These are phyloP conservation scores for Leptodactylus fuscus DNA, from an alignment of 2,113 vertebrate genomes.

Conservation along the genomic window DNA sequence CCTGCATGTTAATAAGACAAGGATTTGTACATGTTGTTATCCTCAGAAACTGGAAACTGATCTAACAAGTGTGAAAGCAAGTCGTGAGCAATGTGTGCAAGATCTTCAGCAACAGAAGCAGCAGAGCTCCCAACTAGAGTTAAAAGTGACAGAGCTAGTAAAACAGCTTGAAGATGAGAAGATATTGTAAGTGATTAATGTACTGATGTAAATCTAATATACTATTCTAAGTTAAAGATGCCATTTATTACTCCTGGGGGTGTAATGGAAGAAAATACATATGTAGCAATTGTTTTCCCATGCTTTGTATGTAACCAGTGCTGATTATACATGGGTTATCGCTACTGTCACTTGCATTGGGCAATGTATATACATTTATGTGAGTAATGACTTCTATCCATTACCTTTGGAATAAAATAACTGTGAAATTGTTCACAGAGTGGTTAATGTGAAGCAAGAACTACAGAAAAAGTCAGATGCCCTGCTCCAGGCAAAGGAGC, in stretches of 20 bases:
- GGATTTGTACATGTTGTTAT: background rate
- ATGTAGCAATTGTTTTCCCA: no score
- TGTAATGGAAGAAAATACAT: no score
- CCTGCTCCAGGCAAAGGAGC: conserved; percentile 77
- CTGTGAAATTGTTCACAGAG: no score
- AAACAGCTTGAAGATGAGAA: conserved; percentile 82
- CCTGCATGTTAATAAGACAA: background rate
- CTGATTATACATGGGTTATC: no score
- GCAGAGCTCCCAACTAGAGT: conserved; percentile 77
- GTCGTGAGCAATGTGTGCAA: conserved; percentile 81
- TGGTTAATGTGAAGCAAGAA: conserved; percentile 78
- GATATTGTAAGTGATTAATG: conserved; percentile 82
- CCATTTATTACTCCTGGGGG: no score
- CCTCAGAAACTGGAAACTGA: conserved; percentile 89
- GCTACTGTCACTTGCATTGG: no score
- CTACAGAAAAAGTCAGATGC: conserved; percentile 82
- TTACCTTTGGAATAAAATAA: no score
- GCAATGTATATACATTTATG: no score
- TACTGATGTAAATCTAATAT: background rate
- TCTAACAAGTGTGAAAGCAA: conserved; percentile 75
- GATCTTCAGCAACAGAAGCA: conserved; percentile 81
- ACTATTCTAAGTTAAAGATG: no score
- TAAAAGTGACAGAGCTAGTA: conserved; percentile 80
- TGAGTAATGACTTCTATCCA: no score
- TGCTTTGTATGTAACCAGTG: no score